These are phyloP conservation scores for Drosophila lowei DNA, from an alignment of 1,140 invertebrate species.

Conservation along the genomic window DNA sequence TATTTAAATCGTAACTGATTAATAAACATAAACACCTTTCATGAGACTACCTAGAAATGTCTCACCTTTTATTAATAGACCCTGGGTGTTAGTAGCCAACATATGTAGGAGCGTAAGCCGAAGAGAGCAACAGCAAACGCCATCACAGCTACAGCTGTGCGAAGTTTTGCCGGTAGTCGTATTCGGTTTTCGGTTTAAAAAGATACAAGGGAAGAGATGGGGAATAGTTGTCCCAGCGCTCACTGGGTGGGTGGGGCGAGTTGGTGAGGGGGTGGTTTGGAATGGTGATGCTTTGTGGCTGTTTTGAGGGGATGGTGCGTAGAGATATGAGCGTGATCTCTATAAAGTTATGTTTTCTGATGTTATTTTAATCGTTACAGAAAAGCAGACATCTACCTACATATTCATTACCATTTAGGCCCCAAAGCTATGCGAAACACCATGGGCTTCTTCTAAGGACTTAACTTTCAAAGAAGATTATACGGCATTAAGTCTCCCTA, in stretches of 20 bases:
- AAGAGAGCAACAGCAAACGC: neutral
- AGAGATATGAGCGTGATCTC: constrained; percentile 12
- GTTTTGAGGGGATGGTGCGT: neutral
- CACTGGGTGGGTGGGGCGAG: neutral
- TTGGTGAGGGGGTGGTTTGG: neutral
- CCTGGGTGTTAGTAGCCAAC: neutral
- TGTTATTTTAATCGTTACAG: too few species aligned
- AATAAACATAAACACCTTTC: too few species aligned
- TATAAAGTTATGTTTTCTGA: neutral
- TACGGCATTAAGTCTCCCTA: too few species aligned
- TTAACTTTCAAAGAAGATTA: too few species aligned
- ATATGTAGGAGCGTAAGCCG: constrained; percentile 10
- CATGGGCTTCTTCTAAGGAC: too few species aligned
- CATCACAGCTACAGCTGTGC: constrained; percentile 72
- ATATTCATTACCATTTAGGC: too few species aligned
- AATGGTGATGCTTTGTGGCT: neutral
- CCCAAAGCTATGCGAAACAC: too few species aligned
- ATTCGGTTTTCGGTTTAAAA: constrained; percentile 33
- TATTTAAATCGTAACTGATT: too few species aligned
- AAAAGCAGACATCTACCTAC: too few species aligned
- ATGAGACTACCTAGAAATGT: too few species aligned
- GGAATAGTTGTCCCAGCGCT: constrained; percentile 31
- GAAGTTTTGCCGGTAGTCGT: constrained; percentile 59
- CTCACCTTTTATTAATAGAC: too few species aligned
- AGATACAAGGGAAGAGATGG: constrained; percentile 17